Conservation (phyloP, 2,113 vertebrate species). For the Nothobranchius furzeri region DNA sequence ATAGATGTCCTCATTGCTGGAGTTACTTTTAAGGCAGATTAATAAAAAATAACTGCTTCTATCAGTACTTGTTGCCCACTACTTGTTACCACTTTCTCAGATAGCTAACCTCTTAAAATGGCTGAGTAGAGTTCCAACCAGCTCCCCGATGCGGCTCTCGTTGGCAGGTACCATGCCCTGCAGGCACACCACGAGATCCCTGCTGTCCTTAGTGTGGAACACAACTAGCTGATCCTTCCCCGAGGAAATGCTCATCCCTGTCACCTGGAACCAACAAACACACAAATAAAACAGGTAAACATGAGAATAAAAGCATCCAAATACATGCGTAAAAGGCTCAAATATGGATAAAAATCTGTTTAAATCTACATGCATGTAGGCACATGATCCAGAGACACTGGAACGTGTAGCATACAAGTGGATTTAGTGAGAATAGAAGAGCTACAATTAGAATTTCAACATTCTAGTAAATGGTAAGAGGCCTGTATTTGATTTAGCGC, state of each 20-base stretch:
- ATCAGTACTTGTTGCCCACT: neutral
- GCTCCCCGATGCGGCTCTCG: slow-evolving; percentile 92
- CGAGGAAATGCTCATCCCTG: slow-evolving; percentile 92
- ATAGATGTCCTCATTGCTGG: no score
- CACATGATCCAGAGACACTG: no score
- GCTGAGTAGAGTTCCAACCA: slow-evolving; percentile 90
- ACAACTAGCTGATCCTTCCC: slow-evolving; percentile 97
- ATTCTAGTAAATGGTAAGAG: no score
- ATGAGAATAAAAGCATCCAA: neutral
- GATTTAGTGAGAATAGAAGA: no score
- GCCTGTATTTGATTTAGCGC: no score
- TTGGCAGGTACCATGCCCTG: slow-evolving; percentile 83
- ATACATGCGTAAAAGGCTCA: no score
- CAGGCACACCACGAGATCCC: slow-evolving; percentile 95
- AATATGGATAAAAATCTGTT: no score
- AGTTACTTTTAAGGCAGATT: no score
- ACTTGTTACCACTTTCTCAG: neutral
- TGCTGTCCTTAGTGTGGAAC: slow-evolving; percentile 96
- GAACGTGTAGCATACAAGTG: no score
- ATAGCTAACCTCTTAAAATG: slow-evolving; percentile 92
- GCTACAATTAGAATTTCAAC: no score
- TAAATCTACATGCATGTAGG: no score
- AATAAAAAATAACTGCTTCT: no score
- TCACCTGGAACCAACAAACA: slow-evolving; percentile 79
- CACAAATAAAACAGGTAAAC: slow-evolving; percentile 5